Base-by-base conservation (phyloP, 2,113 vertebrate species). In the Gulo gulo region DNA sequence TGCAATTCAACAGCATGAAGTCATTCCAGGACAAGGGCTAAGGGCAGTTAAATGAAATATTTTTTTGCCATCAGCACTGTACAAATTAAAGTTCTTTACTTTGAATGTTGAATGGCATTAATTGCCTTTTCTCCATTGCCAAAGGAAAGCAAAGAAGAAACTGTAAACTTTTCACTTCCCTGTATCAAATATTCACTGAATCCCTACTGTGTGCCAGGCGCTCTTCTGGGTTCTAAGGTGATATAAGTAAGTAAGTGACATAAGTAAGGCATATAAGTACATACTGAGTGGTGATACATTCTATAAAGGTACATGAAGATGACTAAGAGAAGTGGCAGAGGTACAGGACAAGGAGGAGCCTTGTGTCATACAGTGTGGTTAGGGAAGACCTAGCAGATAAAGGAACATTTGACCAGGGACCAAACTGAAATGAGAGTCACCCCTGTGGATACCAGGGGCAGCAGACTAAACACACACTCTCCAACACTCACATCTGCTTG, bases 1-100 rank as follows among this genome's bases (percentile, higher is more conserved):
- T 97, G 74, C 93, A 96, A 96, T 94, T 98, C 93, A 97, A 93
- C 59, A 87, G 63, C 57, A 74, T 67, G 67, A 90, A 97, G 79
- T 97, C 79, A 97, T 95, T 97, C 74, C 81, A 97, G 97, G 94
- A 97, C 97, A 98, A 86, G 42, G 86, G 81, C 74, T 97, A 90
- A 95, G 93, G 63, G 78, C 39, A 39, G 0, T 73, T 91, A 84
- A 73, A 97, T 91, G 59, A 92, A 92, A 96, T 91, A 87, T 55
- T 69, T 95, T 95, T 92, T 39, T 55, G 90, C 91, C 95, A 94
- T 91, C n/a, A 91, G 71, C 6, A 2, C 18, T 84, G 78, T 31
- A 42, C 9, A 88, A 97, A 81, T 74, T 42, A 59, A 71, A 73
- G 21, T 67, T 87, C 52, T 97, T 97, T 97, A 81, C 67, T 97